Evolutionary conservation across 53 echinoderm and acorn worm genomes (phyloP).

Genomic region (Hippasteria phrygiana): DNA sequence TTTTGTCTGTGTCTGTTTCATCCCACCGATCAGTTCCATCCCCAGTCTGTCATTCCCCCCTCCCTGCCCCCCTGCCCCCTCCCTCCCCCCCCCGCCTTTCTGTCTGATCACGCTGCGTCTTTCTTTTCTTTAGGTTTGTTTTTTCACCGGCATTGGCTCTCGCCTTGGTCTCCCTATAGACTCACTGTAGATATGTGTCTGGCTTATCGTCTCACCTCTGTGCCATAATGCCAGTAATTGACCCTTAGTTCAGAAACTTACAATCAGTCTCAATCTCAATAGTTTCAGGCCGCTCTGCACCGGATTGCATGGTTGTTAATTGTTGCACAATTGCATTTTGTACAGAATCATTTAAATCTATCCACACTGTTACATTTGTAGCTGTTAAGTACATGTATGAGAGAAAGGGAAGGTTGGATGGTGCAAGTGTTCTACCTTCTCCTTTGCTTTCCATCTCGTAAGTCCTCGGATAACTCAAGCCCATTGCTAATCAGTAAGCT

Average conservation of each 20-base stretch:
- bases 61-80: background rate
- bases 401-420: no score
- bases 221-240: background rate
- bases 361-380: no score
- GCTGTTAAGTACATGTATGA: no score
- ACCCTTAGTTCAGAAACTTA: background rate
- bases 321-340: no score
- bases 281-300: no score
- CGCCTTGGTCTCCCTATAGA: background rate
- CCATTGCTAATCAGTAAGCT: no score
- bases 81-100: background rate
- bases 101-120: background rate
- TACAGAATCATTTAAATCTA: no score
- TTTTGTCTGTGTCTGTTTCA: conserved; percentile 15
- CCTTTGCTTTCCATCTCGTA: no score
- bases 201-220: background rate
- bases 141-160: background rate
- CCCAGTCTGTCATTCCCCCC: background rate
- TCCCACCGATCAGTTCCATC: background rate
- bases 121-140: background rate
- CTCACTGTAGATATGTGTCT: background rate
- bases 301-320: no score
- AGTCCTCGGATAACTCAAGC: no score
- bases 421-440: no score
- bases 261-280: background rate